Evolutionary conservation across 2,113 vertebrate species (phyloP), one percentile per base, ranked within the genome.

Genomic region (Speoplatyrhinus poulsoni): DNA sequence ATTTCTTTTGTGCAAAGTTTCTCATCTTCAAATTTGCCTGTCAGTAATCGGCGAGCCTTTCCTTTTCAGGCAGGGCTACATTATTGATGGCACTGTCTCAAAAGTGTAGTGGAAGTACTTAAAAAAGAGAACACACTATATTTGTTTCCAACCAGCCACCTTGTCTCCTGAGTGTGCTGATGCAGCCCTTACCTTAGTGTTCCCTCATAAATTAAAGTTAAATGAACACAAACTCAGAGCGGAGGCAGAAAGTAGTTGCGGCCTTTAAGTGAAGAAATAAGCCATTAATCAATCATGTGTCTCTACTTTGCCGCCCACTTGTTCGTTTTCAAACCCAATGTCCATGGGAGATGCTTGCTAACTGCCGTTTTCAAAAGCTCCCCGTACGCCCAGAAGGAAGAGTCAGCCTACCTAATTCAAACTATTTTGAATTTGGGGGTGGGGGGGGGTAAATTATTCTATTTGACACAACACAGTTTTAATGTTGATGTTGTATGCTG

Each of bases 211-310:
- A 91, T 90, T 90, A 91, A 90, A 90, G 76, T 89, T 88, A 85
- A 85, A 88, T 90, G 84, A 89, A 77, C 47, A 58, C 52, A 65
- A 79, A 26, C 69, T 81, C 10, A 48, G 60, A 73, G 62, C 58
- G 46, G 70, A 60, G 69, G 50, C 66, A 64, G 70, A 48, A 82
- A 85, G 81, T 80, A 74, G 69, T 77, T 81, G 89, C 55, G 88
- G 86, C 79, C 83, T 89, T 89, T 78, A 90, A 90, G 83, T 84
- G 87, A 80, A 86, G 73, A 78, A 89, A 83, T 76, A 80, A 84
- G 85, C 86, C 85, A 90, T 91, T 91, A 92, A 92, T 91, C 88
- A 92, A 86, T 92, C 85, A 91, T 92, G 90, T 60, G 80, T 74
- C 85, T 88, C 75, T 36, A 76, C 79, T 50, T 66, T 69, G 79